Percentiles rank a stretch among this genome's conserved stretches.
Conservation (phyloP, 2,888 invertebrate species). For the Nemotelus pantherinus region DNA sequence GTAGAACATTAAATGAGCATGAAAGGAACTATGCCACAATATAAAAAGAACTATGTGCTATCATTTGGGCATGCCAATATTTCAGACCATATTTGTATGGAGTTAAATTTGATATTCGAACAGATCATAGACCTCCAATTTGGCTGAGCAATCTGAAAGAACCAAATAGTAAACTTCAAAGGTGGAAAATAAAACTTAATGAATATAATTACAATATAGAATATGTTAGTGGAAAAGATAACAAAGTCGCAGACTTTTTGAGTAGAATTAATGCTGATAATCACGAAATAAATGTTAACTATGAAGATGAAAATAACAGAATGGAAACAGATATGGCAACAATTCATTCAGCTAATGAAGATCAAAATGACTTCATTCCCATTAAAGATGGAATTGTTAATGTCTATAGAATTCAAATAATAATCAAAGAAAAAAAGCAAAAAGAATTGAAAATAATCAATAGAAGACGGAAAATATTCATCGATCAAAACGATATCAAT, state of each 20-base stretch:
- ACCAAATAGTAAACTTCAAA: constrained; percentile 23
- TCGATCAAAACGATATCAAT: not conserved
- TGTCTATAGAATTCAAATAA: constrained; percentile 7
- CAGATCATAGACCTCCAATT: constrained; percentile 45
- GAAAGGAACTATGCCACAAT: not conserved
- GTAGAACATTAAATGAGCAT: too few relatives aligned
- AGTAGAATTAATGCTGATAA: not conserved
- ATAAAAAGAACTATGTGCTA: constrained; percentile 44
- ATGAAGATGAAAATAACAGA: not conserved
- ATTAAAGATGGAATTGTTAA: constrained; percentile 10
- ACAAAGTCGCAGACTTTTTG: constrained; percentile 22
- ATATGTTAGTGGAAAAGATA: not conserved
- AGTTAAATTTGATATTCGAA: constrained; percentile 45
- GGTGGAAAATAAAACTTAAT: constrained; percentile 9
- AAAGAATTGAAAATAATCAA: not conserved
- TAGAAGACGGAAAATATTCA: not conserved
- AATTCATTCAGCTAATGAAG: constrained; percentile 6
- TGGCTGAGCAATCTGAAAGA: constrained; percentile 8
- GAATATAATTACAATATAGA: not conserved
- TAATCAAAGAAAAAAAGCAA: not conserved
- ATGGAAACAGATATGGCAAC: not conserved
- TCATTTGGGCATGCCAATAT: constrained; percentile 49
- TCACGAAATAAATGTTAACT: too few relatives aligned
- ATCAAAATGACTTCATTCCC: constrained; percentile 16
- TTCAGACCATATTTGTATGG: constrained; percentile 49